Percentiles rank a stretch among this genome's conserved stretches.
Conservation (phyloP, 2,797 vertebrate species). For the Picus viridis region DNA sequence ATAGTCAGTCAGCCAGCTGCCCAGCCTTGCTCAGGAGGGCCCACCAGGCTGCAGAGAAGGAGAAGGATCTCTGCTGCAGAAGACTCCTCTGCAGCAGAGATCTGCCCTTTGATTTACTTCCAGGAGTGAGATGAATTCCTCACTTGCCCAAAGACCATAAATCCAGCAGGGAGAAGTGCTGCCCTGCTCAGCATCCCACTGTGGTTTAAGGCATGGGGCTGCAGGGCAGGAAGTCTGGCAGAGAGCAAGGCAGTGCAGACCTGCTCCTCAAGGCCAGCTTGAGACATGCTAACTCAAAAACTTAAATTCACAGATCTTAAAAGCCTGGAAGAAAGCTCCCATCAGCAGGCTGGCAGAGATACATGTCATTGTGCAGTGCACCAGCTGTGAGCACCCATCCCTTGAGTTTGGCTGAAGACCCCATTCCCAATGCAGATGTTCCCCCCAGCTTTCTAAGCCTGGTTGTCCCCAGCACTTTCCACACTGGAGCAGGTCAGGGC, state of each 20-base stretch:
- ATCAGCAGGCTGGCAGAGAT: not conserved
- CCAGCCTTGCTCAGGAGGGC: not conserved
- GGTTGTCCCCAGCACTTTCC: not conserved
- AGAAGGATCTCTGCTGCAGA: too few relatives aligned
- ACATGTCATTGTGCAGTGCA: fast-evolving
- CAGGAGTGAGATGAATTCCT: not conserved
- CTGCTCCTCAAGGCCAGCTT: not conserved
- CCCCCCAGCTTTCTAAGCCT: not conserved
- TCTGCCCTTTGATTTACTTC: not conserved
- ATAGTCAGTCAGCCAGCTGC: not conserved
- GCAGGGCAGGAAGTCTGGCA: not conserved
- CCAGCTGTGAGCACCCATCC: not conserved
- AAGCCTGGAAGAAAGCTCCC: not conserved
- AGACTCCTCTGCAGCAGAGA: not conserved
- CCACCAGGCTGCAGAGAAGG: not conserved
- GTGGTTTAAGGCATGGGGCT: fast-evolving
- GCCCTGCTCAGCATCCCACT: fast-evolving
- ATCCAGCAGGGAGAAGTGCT: not conserved
- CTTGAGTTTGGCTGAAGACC: not conserved
- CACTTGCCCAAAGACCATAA: not conserved
- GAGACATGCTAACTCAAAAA: not conserved
- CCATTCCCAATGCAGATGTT: not conserved
- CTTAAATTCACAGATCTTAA: not conserved
- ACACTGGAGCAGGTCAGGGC: not conserved
- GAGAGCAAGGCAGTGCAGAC: not conserved